Base-by-base conservation (phyloP, 2,113 vertebrate genomes). In the Bucco capensis region DNA sequence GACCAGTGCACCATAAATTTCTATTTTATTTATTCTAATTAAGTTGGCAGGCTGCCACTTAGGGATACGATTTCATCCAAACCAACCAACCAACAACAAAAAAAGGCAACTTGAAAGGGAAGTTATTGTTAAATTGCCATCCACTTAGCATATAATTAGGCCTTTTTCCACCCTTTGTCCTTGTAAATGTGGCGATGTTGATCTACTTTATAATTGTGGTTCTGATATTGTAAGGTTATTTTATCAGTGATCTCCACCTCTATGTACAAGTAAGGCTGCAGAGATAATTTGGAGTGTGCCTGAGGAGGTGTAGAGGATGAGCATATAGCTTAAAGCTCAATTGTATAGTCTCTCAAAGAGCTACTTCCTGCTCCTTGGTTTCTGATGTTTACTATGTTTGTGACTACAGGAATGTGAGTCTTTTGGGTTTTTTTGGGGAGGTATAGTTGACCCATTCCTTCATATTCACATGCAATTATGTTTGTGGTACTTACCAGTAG, bases 281-380 rank as follows among this genome's bases (percentile, higher is more conserved):
- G 10, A 10, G 49, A 65, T 46, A 58, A 50, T 46, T 62, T n/a
- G 14, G 24, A 17, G 4, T 27, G 38, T 62, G 25, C 25, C 23
- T 0, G 0, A 47, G 58, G 38, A 60, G 24, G 3, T 46, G 42
- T 6, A 25, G 65, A 62, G 9, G 17, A 21, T 61, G 54, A 61
- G 38, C 6, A 5, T 13, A 6, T 15, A 53, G 19, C 21, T 58
- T 71, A 24, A 38, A 61, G 17, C 38, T 50, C n/a, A 27, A 18
- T 38, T 47, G 25, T 25, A 4, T 19, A 13, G 70, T 17, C 42
- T 44, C 14, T 49, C 9, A 2, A 49, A 56, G 37, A 30, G 23
- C n/a, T 61, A 6, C 46, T 73, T 9, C 35, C 37, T 64, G 5
- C 17, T 75, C 19, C 40, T 30, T 37, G 19, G 4, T 37, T 38